Base-by-base conservation (phyloP, 2,797 vertebrate species). In the Chiloscyllium punctatum region DNA sequence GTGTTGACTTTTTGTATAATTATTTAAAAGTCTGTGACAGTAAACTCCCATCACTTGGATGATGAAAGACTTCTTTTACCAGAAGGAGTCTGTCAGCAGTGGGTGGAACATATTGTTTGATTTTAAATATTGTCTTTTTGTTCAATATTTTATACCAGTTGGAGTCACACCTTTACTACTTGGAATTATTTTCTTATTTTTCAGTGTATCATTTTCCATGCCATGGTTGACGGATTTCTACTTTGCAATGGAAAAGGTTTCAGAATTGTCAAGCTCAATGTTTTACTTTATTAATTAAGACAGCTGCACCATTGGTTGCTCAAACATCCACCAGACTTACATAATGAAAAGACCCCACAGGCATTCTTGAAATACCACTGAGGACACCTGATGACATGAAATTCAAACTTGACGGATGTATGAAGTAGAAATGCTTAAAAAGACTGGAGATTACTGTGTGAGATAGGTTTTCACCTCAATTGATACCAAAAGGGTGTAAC, bases 21-120 rank as follows among this genome's bases (percentile, higher is more conserved):
- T 88, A 94, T 66, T 69, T 71, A 94, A 18, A 94, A 42, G 37
- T 94, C 69, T 69, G 37, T 48, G 91, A 69, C 87, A 90, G 57
- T 62, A 53, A 53, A 62, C 87, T 62, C 53, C 53, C 27, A 33
- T 13, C 16, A n/a, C 21, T 94, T 94, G 69, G 21, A 42, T 27
- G 8, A 71, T 71, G 25, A 33, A 42, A 94, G 16, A 69, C 37
- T 68, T 71, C 21, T 94, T 94, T 94, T 66, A 92, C 33, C 57
- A 66, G 33, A n/a, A n/a, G 18, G 15, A 25, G 21, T 42, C 42
- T 27, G n/a, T 71, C 21, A 69, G 37, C 23, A 94, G n/a, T 71
- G 37, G 62, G 91, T 71, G 91, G 23, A 69, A 69, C 66, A 57
- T 94, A 42, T 94, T 71, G 66, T 21, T 69, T 37, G 66, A 21